Conservation (phyloP, 2,888 invertebrate genomes). For the Chrysolina oricalcia region DNA sequence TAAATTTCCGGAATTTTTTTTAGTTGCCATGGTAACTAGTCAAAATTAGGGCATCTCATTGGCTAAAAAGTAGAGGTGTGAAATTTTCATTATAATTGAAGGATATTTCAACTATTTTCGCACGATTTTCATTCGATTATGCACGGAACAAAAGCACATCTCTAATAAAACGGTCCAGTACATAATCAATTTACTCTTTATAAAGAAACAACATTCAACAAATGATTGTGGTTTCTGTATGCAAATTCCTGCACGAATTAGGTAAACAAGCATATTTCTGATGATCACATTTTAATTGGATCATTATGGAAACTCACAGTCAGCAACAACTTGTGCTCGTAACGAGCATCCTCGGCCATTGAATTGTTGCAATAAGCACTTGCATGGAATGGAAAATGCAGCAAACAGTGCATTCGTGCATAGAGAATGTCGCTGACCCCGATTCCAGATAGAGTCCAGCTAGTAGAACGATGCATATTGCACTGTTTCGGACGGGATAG, state of each 20-base stretch:
- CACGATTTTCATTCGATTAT: no score
- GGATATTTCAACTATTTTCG: no score
- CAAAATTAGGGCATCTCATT: no score
- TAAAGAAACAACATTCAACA: not conserved
- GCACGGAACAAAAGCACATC: not conserved
- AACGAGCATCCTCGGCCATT: conserved; percentile 38
- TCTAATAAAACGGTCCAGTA: no score
- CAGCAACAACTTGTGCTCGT: conserved; percentile 41
- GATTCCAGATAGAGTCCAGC: not conserved
- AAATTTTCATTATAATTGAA: no score
- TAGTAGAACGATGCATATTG: not conserved
- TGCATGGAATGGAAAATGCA: conserved; percentile 6
- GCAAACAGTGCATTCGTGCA: conserved; percentile 1
- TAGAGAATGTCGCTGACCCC: conserved; percentile 7
- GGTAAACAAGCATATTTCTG: not conserved
- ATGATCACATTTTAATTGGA: conserved; percentile 57
- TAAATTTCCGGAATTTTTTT: no score
- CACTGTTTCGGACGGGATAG: no score
- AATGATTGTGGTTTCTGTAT: not conserved
- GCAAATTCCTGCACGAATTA: not conserved
- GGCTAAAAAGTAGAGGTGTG: no score
- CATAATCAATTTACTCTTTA: not conserved
- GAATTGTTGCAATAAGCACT: conserved; percentile 18
- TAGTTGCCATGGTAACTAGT: no score
- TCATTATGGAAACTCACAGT: conserved; percentile 56